These are phyloP conservation scores for Plebejus anna DNA, from an alignment of 2,888 invertebrate species.

Conservation along the genomic window DNA sequence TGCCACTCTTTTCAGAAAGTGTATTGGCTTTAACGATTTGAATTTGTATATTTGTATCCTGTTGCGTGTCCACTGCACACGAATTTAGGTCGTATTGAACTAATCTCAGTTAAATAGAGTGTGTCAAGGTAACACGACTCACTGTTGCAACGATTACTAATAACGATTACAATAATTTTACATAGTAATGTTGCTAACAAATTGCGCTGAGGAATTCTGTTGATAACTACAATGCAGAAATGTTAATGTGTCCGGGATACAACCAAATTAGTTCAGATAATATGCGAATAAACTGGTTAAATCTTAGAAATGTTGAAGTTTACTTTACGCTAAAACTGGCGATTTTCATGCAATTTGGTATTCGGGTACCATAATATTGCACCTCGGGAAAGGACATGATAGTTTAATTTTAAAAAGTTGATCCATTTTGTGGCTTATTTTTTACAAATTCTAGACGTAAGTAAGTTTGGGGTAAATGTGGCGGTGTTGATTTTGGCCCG, in stretches of 20 bases:
- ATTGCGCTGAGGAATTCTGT: background rate
- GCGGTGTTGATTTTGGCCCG: no score
- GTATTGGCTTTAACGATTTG: no score
- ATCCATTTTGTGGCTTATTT: no score
- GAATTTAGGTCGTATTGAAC: conserved; percentile 12
- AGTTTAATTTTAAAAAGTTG: no score
- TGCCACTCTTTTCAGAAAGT: no score
- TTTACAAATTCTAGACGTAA: no score
- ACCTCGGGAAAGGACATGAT: no score
- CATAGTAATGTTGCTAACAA: conserved; percentile 6
- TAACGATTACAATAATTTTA: conserved; percentile 23
- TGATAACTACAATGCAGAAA: conserved; percentile 8
- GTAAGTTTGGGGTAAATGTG: no score
- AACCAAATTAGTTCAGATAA: background rate
- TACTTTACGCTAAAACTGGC: no score
- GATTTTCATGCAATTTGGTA: no score
- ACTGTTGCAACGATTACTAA: conserved; percentile 31
- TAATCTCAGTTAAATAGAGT: conserved; percentile 38
- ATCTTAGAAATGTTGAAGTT: no score
- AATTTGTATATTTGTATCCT: background rate
- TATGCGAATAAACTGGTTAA: background rate
- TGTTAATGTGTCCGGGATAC: background rate
- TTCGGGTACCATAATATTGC: no score
- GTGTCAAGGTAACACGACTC: conserved; percentile 44
- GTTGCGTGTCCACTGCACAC: background rate